Evolutionary conservation across 2,888 invertebrate genomes (phyloP).

Genomic region (Flexamia atlantica): DNA sequence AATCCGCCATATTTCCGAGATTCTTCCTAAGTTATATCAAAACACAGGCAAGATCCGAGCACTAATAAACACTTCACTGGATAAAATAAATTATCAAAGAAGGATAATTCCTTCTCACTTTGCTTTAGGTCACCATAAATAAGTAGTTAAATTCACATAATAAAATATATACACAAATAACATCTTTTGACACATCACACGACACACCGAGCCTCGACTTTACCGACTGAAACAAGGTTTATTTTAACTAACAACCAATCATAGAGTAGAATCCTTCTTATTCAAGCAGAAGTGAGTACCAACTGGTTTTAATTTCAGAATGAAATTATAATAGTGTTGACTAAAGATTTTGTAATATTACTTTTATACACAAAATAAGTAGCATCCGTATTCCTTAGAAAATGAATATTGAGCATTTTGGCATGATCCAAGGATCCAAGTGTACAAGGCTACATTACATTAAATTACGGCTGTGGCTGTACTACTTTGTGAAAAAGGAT

Average conservation of each 20-base stretch:
- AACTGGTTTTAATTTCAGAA: conserved; percentile 47
- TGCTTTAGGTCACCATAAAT: conserved; percentile 53
- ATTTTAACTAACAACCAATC: conserved; percentile 65
- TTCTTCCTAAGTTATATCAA: conserved; percentile 68
- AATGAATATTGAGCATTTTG: too few relatives aligned
- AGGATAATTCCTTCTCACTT: conserved; percentile 52
- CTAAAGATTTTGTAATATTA: not conserved
- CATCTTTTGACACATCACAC: conserved; percentile 67
- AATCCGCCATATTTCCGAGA: conserved; percentile 80
- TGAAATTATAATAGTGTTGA: not conserved
- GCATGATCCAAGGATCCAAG: too few relatives aligned
- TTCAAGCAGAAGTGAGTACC: conserved; percentile 18
- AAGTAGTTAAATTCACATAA: conserved; percentile 23
- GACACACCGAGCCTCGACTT: conserved; percentile 63
- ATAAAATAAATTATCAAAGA: conserved; percentile 44
- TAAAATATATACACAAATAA: conserved; percentile 62
- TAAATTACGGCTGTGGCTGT: too few relatives aligned
- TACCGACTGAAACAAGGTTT: conserved; percentile 64
- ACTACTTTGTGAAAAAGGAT: too few relatives aligned
- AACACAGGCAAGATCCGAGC: conserved; percentile 33
- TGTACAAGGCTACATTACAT: too few relatives aligned
- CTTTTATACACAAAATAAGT: not conserved
- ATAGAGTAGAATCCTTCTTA: conserved; percentile 59
- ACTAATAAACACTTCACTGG: conserved; percentile 17
- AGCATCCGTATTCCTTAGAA: too few relatives aligned